Base-by-base conservation (phyloP, 2,797 vertebrate genomes). In the Lagorchestes hirsutus region DNA sequence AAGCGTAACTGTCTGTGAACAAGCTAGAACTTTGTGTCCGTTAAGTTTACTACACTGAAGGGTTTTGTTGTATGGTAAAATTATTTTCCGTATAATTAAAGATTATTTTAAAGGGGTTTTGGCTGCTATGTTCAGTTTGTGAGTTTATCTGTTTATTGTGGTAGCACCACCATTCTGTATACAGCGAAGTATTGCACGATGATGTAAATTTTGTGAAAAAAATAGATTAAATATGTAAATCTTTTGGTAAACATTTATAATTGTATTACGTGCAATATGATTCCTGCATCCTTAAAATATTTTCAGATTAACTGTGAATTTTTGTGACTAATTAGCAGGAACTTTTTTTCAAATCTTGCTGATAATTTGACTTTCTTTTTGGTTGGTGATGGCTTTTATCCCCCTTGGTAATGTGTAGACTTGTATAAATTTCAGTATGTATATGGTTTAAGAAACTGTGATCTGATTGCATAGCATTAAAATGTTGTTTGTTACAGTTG, bases 191-290 rank as follows among this genome's bases (percentile, higher is more conserved):
- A 99, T 98, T 99, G 99, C 99, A 99, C 99, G 99, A 98, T 98
- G 98, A 98, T 99, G 98, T 99, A 99, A 98, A 99, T 99, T 99
- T 99, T 99, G 98, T 98, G 98, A 99, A 99, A 98, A 97, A 97
- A 98, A 98, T 98, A 98, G 98, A 97, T 98, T 98, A 96, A 98
- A 99, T 99, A 98, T 98, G 97, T 99, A 98, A 98, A 99, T 99
- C 96, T 98, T 97, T 98, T 98, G 98, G 98, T 98, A 99, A 98
- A 98, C 97, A 12, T 98, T 98, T 98, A 97, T 98, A 98, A 98
- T 98, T 99, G 98, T 99, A 99, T 99, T 98, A 99, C 98, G 99
- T 99, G 99, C 98, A 99, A 99, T 99, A 99, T 99, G 98, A 98
- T 98, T 98, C 98, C 98, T 99, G 99, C 99, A 99, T 99, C 98